phyloP scores from a whole-genome alignment of 92 coral and sea anemone genomes.

The Palythoa caribaeorum region DNA sequence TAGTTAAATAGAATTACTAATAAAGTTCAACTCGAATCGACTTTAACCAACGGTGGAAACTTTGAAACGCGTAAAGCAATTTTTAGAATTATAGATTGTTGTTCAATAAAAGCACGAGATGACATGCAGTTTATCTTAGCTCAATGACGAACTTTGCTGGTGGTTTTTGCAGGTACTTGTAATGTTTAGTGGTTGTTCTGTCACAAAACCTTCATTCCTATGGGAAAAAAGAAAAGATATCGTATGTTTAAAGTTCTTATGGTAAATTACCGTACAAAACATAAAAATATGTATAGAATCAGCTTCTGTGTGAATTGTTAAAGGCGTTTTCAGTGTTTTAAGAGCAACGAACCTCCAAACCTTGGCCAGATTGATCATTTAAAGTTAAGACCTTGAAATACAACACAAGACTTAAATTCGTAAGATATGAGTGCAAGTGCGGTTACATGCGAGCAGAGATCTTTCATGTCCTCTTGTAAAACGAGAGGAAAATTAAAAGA shows the following conservation, averaged over 20 bases:
- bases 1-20: not conserved
- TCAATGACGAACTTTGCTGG: slow-evolving; percentile 25
- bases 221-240: slow-evolving; percentile 41
- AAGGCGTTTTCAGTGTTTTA: not conserved
- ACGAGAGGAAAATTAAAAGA: no score
- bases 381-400: no score
- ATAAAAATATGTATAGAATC: not conserved
- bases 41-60: not conserved
- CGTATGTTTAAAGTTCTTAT: slow-evolving; percentile 30
- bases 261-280: not conserved
- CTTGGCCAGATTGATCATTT: not conserved
- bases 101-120: not conserved
- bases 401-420: no score
- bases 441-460: no score
- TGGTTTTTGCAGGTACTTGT: slow-evolving; percentile 33
- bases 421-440: no score
- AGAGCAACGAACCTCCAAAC: not conserved
- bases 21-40: not conserved
- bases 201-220: slow-evolving; percentile 29
- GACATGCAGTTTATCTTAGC: slow-evolving; percentile 19
- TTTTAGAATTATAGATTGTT: not conserved
- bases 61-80: not conserved
- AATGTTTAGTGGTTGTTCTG: not conserved
- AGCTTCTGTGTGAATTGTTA: not conserved
- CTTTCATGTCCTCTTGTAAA: no score